Percentiles rank a stretch among this genome's conserved stretches.
These are phyloP conservation scores for Drosophila carrolli DNA, from an alignment of 1,140 invertebrate genomes.

Conservation along the genomic window DNA sequence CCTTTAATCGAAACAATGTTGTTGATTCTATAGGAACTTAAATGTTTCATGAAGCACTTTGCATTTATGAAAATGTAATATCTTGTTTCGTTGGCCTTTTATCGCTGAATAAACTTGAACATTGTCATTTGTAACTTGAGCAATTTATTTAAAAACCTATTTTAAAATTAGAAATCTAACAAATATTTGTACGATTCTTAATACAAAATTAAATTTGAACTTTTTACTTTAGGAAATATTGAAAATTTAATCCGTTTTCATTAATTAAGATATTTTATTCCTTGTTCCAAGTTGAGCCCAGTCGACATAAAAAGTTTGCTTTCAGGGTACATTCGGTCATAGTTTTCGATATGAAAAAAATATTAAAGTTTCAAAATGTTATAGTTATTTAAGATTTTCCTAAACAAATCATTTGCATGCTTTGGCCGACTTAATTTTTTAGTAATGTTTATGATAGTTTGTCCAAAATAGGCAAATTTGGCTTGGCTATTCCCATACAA, in stretches of 20 bases:
- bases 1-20: not conserved
- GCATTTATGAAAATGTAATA: not conserved
- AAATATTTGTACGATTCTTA: not conserved
- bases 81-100: not conserved
- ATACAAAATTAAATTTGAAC: too few relatives aligned
- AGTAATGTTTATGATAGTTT: too few relatives aligned
- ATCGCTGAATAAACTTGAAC: not conserved
- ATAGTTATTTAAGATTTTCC: not conserved
- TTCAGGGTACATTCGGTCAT: not conserved
- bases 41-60: not conserved
- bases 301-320: not conserved
- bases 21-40: not conserved
- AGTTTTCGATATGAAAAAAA: not conserved
- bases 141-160: conserved; percentile 1
- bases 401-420: not conserved
- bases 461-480: too few relatives aligned
- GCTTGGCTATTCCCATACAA: too few relatives aligned
- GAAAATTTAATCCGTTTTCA: too few relatives aligned
- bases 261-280: not conserved
- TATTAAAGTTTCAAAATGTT: not conserved
- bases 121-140: not conserved
- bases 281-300: not conserved
- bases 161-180: not conserved
- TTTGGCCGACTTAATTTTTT: too few relatives aligned
- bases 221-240: too few relatives aligned